Base-by-base conservation (phyloP, 2,888 invertebrate species). In the Morpho deidamia region DNA sequence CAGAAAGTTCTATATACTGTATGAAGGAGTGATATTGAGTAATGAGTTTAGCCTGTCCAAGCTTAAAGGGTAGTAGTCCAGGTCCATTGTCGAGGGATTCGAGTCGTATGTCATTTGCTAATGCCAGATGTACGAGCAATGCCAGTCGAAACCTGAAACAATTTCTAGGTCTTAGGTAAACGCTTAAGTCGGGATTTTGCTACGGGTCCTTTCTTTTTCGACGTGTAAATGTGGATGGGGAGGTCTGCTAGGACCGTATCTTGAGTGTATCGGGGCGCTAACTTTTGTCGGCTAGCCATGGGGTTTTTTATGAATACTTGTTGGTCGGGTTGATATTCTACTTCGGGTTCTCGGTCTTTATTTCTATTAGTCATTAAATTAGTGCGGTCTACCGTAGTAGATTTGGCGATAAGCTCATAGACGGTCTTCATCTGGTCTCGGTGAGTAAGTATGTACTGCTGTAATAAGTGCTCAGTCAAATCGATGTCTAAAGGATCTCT, bases 401-500 rank as follows among this genome's bases (percentile, higher is more conserved):
- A 34, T 14, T 63, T 53, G n/a, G 63, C 59, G 10, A 67, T 59
- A 4, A 61, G 38, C 0, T 64, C 52, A 32, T 64, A 66, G 1
- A 61, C 62, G 11, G 47, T 37, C 33, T 39, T 56, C 63, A 65
- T 64, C 11, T 41, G 56, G 12, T 59, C 12, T 11, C 41, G 44
- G 47, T 67, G 67, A 0, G 56, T 52, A 48, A 54, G 48, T 1
- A 48, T 35, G 35, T 69, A 67, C 33, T 66, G 65, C 51, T 67
- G 67, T 0, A 69, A 34, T 11, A 68, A 33, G 7, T 67, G 64
- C 39, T 49, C 53, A 0, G 65, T 49, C 32, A 67, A 12, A 8
- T 66, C 56, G 7, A 70, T 56, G 11, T 66, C 64, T 44, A 62
- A 2, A 0, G 62, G 60, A 45, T 70, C 66, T 8, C 68, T 43